phyloP scores from a whole-genome alignment of 1,140 invertebrate genomes.

The Drosophila saltans region DNA sequence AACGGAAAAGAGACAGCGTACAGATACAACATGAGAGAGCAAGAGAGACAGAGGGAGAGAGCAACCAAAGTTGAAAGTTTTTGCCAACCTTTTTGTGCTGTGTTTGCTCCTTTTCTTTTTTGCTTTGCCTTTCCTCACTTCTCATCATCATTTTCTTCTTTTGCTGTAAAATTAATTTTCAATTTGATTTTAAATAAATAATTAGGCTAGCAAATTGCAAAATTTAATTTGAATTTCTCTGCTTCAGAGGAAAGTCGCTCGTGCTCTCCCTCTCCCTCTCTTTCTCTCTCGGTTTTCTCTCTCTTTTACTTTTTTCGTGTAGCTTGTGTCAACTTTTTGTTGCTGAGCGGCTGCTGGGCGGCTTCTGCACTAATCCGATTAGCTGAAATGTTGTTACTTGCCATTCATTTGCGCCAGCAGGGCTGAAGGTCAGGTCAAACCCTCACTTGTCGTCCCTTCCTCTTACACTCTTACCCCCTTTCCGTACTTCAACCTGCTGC shows the following conservation, averaged over 20 bases:
- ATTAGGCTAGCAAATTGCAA: constrained; percentile 82
- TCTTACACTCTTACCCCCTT: constrained; percentile 9
- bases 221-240: constrained; percentile 82
- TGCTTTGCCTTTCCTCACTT: constrained; percentile 6
- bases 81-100: constrained; percentile 37
- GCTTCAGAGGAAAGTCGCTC: constrained; percentile 40
- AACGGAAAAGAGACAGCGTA: constrained; percentile 20
- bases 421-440: constrained; percentile 15
- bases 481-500: constrained; percentile 1
- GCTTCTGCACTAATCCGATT: constrained; percentile 55
- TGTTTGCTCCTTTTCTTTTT: constrained; percentile 44
- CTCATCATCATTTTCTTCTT: constrained; percentile 30
- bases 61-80: constrained; percentile 49
- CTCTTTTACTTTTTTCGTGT: constrained; percentile 11
- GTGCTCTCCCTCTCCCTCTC: constrained; percentile 16
- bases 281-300: constrained; percentile 2
- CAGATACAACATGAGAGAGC: not conserved
- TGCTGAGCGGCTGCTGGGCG: not conserved
- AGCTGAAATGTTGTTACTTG: constrained; percentile 60
- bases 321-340: constrained; percentile 59
- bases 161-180: constrained; percentile 83
- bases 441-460: not conserved
- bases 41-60: constrained; percentile 21
- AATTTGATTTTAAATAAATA: constrained; percentile 83
- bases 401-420: constrained; percentile 51